Conservation (phyloP, 53 echinoderm and acorn worm species). For the Paelopatides confundens region DNA sequence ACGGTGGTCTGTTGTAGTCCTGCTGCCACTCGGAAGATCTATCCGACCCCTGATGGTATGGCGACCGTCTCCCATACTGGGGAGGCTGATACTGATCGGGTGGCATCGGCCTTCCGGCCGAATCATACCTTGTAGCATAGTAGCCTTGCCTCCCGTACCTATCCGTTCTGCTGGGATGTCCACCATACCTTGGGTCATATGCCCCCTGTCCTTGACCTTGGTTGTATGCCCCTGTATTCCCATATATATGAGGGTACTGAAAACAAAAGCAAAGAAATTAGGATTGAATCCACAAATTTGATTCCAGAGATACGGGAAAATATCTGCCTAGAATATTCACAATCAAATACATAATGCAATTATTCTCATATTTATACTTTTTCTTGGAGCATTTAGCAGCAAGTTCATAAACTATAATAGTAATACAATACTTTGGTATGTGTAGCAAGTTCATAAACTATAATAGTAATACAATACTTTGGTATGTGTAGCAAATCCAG, state of each 20-base stretch:
- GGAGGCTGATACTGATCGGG: neutral
- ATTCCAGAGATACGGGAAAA: too few relatives aligned
- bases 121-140: constrained; percentile 27
- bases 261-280: neutral
- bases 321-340: too few relatives aligned
- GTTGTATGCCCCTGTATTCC: neutral
- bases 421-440: too few relatives aligned
- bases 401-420: too few relatives aligned
- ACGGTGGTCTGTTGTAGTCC: constrained; percentile 48
- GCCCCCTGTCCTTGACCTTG: neutral
- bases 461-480: too few relatives aligned
- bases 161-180: constrained; percentile 4
- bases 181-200: constrained; percentile 34
- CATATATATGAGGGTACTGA: neutral
- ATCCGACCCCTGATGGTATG: neutral
- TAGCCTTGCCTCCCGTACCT: constrained; percentile 21
- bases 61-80: constrained; percentile 22
- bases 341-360: too few relatives aligned
- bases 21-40: constrained; percentile 16
- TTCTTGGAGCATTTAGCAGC: too few relatives aligned
- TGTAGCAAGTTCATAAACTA: too few relatives aligned
- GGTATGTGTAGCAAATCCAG: too few relatives aligned
- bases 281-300: too few relatives aligned
- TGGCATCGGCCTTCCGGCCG: constrained; percentile 15
- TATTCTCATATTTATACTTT: too few relatives aligned